Percentiles rank a stretch among this genome's conserved stretches.
Conservation (phyloP, 2,113 vertebrate species). For the Zosterops japonicus region DNA sequence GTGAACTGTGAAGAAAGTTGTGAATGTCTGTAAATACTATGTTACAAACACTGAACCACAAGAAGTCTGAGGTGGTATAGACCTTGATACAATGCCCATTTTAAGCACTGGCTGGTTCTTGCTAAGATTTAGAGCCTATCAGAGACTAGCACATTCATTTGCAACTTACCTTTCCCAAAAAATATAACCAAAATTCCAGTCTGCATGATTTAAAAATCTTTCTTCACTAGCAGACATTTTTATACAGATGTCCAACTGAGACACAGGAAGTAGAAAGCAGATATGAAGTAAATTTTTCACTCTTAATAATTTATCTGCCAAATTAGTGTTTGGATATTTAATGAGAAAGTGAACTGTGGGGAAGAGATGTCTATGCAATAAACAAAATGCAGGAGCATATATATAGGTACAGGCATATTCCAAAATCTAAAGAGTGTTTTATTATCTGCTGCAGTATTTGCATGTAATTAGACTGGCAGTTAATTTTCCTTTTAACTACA, state of each 20-base stretch:
- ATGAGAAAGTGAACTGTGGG: neutral
- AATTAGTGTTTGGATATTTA: neutral
- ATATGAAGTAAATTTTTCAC: neutral
- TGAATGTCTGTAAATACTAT: fast-evolving
- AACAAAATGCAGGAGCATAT: neutral
- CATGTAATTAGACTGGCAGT: neutral
- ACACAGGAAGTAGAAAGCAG: neutral
- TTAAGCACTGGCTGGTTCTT: neutral
- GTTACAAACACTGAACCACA: neutral
- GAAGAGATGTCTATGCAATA: neutral
- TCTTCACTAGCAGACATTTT: neutral
- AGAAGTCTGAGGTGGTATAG: neutral
- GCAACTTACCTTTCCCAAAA: neutral
- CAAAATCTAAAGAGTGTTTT: neutral
- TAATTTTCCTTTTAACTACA: neutral
- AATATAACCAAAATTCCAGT: neutral
- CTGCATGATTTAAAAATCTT: neutral
- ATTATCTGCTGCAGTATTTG: neutral
- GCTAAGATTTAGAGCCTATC: neutral
- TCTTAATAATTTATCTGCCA: neutral
- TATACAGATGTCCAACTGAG: neutral
- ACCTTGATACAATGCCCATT: neutral
- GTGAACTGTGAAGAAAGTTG: neutral
- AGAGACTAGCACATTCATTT: neutral
- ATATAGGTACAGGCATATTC: neutral